Conservation (phyloP, 2,888 invertebrate genomes). For the Parelbella ahira region DNA sequence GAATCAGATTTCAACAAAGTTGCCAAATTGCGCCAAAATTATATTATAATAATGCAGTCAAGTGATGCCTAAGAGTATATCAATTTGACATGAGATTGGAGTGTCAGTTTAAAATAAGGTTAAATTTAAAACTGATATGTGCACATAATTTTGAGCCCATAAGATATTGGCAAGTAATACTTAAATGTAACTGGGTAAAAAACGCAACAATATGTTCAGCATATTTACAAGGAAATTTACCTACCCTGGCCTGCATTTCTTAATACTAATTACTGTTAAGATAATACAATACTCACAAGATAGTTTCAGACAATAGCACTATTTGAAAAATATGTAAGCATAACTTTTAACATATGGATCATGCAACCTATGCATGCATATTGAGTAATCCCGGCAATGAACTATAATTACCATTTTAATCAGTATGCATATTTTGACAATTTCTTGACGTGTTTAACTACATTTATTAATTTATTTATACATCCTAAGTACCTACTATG, state of each 20-base stretch:
- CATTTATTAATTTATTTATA: slow-evolving; percentile 29
- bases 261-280: slow-evolving; percentile 28
- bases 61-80: no score
- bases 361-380: slow-evolving; percentile 18
- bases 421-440: slow-evolving; percentile 18
- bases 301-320: slow-evolving; percentile 24
- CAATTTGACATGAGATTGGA: no score
- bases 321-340: slow-evolving; percentile 20
- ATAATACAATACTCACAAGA: slow-evolving; percentile 27
- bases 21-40: no score
- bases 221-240: slow-evolving; percentile 29
- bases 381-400: slow-evolving; percentile 34
- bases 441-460: slow-evolving; percentile 20
- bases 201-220: slow-evolving; percentile 25
- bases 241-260: slow-evolving; percentile 27
- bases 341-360: slow-evolving; percentile 24
- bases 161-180: slow-evolving; percentile 11
- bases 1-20: no score
- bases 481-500: slow-evolving; percentile 30
- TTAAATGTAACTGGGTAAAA: slow-evolving; percentile 22
- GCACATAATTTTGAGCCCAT: slow-evolving; percentile 16
- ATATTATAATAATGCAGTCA: no score
- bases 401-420: slow-evolving; percentile 27
- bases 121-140: slow-evolving; percentile 4
- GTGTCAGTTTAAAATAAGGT: no score